These are phyloP conservation scores for Arremon aurantiirostris DNA, from an alignment of 2,797 vertebrate species.

Conservation along the genomic window DNA sequence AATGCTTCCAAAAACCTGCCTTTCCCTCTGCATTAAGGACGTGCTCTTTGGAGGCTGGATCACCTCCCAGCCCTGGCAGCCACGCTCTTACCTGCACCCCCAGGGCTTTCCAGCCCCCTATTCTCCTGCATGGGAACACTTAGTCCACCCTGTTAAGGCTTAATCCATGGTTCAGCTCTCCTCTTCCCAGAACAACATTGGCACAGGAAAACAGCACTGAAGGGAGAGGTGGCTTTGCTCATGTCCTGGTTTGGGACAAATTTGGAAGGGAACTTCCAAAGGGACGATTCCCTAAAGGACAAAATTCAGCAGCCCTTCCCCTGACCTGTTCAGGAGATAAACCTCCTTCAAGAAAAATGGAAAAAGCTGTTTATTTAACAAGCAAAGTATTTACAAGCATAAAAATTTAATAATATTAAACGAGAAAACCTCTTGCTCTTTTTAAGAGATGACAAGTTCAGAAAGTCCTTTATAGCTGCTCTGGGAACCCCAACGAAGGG, in stretches of 20 bases:
- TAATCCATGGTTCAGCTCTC: rapidly evolving
- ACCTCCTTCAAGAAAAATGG: neutral
- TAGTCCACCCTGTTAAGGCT: neutral
- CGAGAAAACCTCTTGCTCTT: neutral
- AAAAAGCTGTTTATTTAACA: neutral
- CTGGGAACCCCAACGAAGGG: no score
- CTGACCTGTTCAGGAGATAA: neutral
- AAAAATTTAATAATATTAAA: neutral
- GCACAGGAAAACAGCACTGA: neutral
- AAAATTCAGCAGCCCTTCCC: neutral
- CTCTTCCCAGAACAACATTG: neutral
- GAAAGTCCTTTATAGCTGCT: neutral
- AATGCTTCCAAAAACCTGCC: neutral
- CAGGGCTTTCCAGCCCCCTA: neutral
- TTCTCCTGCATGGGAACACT: neutral
- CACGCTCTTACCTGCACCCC: neutral
- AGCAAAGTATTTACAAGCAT: neutral
- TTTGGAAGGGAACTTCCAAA: neutral
- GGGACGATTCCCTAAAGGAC: neutral
- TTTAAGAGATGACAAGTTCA: neutral
- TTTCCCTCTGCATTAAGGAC: neutral
- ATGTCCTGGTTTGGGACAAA: neutral
- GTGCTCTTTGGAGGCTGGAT: neutral
- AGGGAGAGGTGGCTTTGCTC: neutral
- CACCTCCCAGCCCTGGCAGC: neutral